These are phyloP conservation scores for Hyles lineata DNA, from an alignment of 2,888 invertebrate genomes.

Conservation along the genomic window DNA sequence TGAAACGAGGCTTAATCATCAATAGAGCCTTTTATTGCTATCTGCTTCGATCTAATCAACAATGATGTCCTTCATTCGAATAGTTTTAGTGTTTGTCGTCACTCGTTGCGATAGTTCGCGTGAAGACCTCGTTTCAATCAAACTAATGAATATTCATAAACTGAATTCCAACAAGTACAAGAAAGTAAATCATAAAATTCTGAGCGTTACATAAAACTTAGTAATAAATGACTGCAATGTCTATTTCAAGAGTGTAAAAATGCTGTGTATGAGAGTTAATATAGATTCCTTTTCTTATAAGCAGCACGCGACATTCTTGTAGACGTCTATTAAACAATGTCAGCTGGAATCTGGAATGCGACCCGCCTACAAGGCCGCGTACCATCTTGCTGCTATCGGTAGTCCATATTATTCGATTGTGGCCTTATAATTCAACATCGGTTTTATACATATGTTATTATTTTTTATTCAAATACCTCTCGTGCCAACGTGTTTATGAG, in stretches of 20 bases:
- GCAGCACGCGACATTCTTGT: conserved; percentile 51
- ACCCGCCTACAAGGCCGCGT: conserved; percentile 79
- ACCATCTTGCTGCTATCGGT: conserved; percentile 56
- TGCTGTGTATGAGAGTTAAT: conserved; percentile 35
- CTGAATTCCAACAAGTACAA: conserved; percentile 1
- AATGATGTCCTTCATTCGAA: conserved; percentile 64
- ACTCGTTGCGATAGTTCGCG: conserved; percentile 35
- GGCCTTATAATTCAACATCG: conserved; percentile 31
- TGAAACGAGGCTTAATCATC: conserved; percentile 59
- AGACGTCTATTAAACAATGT: conserved; percentile 66
- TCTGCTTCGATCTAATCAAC: conserved; percentile 62
- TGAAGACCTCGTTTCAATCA: conserved; percentile 30
- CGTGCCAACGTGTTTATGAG: not conserved
- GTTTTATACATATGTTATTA: conserved; percentile 19
- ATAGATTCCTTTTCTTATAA: conserved; percentile 45
- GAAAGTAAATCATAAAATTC: conserved; percentile 11
- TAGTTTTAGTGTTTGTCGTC: conserved; percentile 35
- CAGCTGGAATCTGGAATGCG: conserved; percentile 79
- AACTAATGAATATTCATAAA: conserved; percentile 29
- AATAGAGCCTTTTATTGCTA: conserved; percentile 64
- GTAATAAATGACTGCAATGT: conserved; percentile 14
- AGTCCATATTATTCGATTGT: conserved; percentile 47
- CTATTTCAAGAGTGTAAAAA: conserved; percentile 20
- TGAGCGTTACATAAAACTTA: conserved; percentile 16
- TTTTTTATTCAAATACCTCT: not conserved